phyloP scores from a whole-genome alignment of 2,797 vertebrate genomes.

The Clarias fuscus region DNA sequence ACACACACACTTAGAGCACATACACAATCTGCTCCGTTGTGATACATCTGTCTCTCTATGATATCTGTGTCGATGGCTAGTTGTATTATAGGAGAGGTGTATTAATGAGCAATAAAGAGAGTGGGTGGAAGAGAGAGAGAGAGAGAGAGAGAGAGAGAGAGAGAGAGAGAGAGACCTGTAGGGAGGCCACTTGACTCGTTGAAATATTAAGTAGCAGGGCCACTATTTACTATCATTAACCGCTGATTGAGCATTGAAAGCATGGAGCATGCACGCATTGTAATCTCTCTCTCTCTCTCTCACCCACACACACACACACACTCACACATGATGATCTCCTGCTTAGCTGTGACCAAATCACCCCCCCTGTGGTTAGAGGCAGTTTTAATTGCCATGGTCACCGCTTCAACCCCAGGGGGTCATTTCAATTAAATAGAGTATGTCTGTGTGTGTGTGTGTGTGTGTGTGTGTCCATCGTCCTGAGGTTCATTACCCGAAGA shows the following conservation, averaged over 20 bases:
- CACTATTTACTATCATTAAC: slow-evolving; percentile 57
- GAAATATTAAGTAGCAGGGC: slow-evolving; percentile 69
- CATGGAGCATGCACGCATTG: not conserved
- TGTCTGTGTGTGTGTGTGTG: not conserved
- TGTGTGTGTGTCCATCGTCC: slow-evolving; percentile 18
- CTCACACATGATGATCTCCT: slow-evolving; percentile 13
- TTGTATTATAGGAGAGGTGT: slow-evolving; percentile 24
- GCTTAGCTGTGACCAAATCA: slow-evolving; percentile 33
- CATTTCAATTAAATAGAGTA: slow-evolving; percentile 64
- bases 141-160: slow-evolving; percentile 10
- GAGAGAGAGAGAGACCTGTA: not conserved
- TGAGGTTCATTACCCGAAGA: slow-evolving; percentile 41
- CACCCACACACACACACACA: slow-evolving; percentile 34
- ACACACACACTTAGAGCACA: not conserved
- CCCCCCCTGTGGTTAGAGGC: slow-evolving; percentile 52
- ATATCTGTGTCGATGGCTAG: slow-evolving; percentile 28
- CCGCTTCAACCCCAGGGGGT: slow-evolving; percentile 55
- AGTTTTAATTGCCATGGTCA: slow-evolving; percentile 64
- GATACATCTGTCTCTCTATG: slow-evolving; percentile 28
- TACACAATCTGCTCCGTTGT: not conserved
- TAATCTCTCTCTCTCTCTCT: not conserved
- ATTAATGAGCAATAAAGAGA: slow-evolving; percentile 30
- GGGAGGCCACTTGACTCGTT: slow-evolving; percentile 67
- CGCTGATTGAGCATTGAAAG: slow-evolving; percentile 45
- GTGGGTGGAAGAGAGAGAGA: slow-evolving; percentile 45